Percentiles rank a stretch among this genome's conserved stretches.
Conservation (phyloP, 2,888 invertebrate species). For the Cremastobaeus sp. region DNA sequence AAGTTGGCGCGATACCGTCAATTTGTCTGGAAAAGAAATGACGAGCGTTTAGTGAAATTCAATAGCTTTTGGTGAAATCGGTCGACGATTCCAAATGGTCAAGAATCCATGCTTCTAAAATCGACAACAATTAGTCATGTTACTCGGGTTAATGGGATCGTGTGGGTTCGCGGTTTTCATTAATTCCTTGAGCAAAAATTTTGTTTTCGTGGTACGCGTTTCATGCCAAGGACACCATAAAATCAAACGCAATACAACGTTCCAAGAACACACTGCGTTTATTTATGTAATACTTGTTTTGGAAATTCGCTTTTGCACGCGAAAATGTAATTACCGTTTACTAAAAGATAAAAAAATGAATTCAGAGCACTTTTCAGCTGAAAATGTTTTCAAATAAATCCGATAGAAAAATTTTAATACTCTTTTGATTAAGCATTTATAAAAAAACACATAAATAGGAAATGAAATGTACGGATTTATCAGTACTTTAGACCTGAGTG, state of each 20-base stretch:
- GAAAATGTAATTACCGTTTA: not conserved
- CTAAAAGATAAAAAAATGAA: too few relatives aligned
- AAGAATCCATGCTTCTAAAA: slow-evolving; percentile 9
- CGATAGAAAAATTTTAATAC: too few relatives aligned
- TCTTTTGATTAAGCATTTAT: too few relatives aligned
- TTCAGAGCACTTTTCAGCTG: too few relatives aligned
- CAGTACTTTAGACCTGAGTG: too few relatives aligned
- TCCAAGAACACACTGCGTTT: slow-evolving; percentile 45
- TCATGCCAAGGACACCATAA: slow-evolving; percentile 51
- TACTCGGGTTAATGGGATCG: too few relatives aligned
- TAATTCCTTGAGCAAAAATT: too few relatives aligned
- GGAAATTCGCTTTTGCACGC: slow-evolving; percentile 10
- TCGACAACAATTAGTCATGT: slow-evolving; percentile 12
- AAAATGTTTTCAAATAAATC: too few relatives aligned
- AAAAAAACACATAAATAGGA: too few relatives aligned
- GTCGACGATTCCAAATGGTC: too few relatives aligned
- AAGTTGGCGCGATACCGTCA: slow-evolving; percentile 98
- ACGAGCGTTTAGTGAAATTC: not conserved
- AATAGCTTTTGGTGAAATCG: not conserved
- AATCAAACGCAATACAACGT: slow-evolving; percentile 42
- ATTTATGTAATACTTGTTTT: slow-evolving; percentile 43
- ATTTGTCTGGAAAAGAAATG: slow-evolving; percentile 86
- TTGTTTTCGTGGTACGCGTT: slow-evolving; percentile 12
- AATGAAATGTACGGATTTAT: too few relatives aligned
- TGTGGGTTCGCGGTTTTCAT: too few relatives aligned